A percentile compares a stretch with the other conserved stretches of the same genome.
Conservation (phyloP, 2,113 vertebrate species). For the Mus musculus region DNA sequence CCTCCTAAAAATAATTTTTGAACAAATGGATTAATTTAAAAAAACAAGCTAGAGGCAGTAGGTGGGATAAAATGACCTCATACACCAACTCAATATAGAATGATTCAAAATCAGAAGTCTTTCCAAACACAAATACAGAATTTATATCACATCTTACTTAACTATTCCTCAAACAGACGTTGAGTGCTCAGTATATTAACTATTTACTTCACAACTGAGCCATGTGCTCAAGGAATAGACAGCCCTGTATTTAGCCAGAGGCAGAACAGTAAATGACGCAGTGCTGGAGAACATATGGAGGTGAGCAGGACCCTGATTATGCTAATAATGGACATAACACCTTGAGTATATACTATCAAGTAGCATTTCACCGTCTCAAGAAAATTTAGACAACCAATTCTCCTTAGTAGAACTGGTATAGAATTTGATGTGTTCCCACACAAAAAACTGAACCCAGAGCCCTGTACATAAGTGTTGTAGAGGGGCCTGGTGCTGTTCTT, state of each 20-base stretch:
- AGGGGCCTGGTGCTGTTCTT: too few species aligned
- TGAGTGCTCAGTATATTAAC: slow-evolving; percentile 11
- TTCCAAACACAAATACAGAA: slow-evolving; percentile 7
- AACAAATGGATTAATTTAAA: slow-evolving; percentile 26
- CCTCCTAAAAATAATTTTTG: background rate
- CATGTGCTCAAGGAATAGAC: slow-evolving; percentile 46
- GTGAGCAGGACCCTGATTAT: background rate
- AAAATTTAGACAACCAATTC: slow-evolving; percentile 61
- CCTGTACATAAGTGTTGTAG: background rate
- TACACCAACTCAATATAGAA: background rate
- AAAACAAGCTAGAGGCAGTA: slow-evolving; percentile 39
- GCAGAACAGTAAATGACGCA: slow-evolving; percentile 35
- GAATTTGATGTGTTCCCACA: background rate
- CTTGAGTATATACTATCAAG: slow-evolving; percentile 15
- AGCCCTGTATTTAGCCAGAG: slow-evolving; percentile 7
- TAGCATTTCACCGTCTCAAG: slow-evolving; percentile 27
- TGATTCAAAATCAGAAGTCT: slow-evolving; percentile 46
- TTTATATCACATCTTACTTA: background rate
- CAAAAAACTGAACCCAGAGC: background rate
- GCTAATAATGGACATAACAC: background rate
- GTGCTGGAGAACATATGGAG: background rate
- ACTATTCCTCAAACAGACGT: slow-evolving; percentile 52
- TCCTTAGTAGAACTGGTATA: background rate
- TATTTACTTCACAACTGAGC: slow-evolving; percentile 44
- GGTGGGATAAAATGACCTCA: background rate